These are phyloP conservation scores for Caenorhabditis sp. DNA, from an alignment of 2,888 invertebrate species.

Conservation along the genomic window DNA sequence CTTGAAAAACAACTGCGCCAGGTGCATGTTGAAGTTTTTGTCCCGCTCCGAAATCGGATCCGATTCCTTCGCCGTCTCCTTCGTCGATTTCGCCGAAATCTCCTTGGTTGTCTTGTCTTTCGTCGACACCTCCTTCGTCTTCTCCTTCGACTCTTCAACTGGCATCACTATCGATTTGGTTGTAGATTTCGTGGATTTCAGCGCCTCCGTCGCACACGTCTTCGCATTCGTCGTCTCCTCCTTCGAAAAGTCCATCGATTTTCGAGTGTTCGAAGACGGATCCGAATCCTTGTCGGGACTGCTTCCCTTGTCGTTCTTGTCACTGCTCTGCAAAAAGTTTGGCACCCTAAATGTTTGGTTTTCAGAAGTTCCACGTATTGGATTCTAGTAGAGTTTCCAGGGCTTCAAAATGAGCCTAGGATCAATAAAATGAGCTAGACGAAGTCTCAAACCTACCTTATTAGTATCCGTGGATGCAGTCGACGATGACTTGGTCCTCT, in stretches of 20 bases:
- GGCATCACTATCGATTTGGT: not conserved
- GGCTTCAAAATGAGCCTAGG: no score
- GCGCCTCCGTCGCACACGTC: not conserved
- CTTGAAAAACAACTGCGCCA: conserved; percentile 29
- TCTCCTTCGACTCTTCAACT: not conserved
- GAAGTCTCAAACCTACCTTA: conserved; percentile 4
- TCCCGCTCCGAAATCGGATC: not conserved
- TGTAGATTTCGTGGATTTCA: not conserved
- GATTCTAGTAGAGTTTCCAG: no score
- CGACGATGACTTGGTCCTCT: not conserved
- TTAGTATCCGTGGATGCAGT: conserved; percentile 11
- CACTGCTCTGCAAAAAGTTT: conserved; percentile 2
- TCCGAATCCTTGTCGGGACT: not conserved
- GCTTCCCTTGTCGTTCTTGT: not conserved
- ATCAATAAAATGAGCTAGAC: not conserved
- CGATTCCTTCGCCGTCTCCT: not conserved
- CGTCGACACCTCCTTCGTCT: not conserved
- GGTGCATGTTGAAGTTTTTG: conserved; percentile 20
- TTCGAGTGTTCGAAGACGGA: not conserved
- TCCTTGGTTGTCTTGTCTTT: not conserved
- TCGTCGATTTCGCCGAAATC: not conserved
- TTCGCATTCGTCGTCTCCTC: conserved; percentile 7
- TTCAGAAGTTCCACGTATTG: no score
- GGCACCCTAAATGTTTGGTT: not conserved
- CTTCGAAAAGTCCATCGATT: not conserved